Base-by-base conservation (phyloP, 2,888 invertebrate genomes). In the Idaea biselata region DNA sequence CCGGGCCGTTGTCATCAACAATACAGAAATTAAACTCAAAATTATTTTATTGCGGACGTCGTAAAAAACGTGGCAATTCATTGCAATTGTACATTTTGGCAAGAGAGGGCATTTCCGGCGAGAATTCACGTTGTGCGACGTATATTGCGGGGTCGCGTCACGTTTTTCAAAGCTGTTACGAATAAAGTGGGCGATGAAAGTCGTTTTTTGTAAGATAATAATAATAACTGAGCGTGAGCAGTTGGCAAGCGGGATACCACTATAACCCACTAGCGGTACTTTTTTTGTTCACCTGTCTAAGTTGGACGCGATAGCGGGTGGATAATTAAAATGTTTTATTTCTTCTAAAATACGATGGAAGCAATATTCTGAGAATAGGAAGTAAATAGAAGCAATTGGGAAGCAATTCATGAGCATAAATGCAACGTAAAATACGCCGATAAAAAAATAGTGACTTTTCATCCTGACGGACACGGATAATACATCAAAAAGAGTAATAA, bases 171-270 rank as follows among this genome's bases (percentile, higher is more conserved):
- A 65, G 65, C 64, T 63, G 67, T 32, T 67, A 55, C 63, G 63
- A 55, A 63, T 64, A 61, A 66, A 67, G 67, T 64, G 67, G 67
- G 63, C 57, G 65, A 63, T 63, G 67, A 66, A 63, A 67, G 67
- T 61, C 65, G 55, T 66, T 66, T 67, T 69, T 69, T 68, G 62
- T 66, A 68, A 82, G 79, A 81, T 81, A 78, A 86, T 84, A 83
- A 86, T 87, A 87, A 86, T 84, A 85, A 82, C 79, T 25, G 25
- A 82, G 80, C 74, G 83, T 81, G 79, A 83, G 77, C 88, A 87
- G 86, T 87, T 87, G 88, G 87, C 88, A 83, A 78, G 80, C 88
- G 83, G 16, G 71, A 64, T 62, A 71, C 76, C 75, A 76, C 80
- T 75, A 75, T 74, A 73, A 70, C 70, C 74, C 70, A 72, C 73